Conservation (phyloP, 2,113 vertebrate genomes). For the Panthera leo region DNA sequence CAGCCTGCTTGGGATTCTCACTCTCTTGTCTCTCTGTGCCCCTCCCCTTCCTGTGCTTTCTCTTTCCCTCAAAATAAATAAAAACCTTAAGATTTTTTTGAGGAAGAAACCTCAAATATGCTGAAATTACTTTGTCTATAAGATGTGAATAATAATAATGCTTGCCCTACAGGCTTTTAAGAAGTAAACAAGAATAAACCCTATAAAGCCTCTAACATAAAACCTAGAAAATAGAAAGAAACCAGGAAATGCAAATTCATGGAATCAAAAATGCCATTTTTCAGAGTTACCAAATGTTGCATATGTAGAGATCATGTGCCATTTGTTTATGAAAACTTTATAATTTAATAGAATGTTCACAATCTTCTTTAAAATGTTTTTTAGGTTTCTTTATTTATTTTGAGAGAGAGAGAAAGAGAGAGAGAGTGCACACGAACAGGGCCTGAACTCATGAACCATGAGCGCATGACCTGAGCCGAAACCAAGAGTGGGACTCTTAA, state of each 20-base stretch:
- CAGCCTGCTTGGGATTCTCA: too few relatives aligned
- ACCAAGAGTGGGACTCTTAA: too few relatives aligned
- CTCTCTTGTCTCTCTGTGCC: too few relatives aligned
- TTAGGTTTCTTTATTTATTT: too few relatives aligned
- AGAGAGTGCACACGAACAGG: accelerated
- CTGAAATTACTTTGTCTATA: background rate
- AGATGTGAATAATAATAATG: background rate
- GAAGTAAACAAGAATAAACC: background rate
- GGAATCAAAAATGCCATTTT: background rate
- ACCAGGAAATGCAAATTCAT: background rate
- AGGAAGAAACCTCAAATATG: too few relatives aligned
- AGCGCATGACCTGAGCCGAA: too few relatives aligned
- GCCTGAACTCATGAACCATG: too few relatives aligned
- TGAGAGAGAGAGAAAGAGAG: too few relatives aligned
- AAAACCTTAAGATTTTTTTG: too few relatives aligned
- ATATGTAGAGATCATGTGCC: background rate
- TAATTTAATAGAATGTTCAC: background rate
- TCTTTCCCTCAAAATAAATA: too few relatives aligned
- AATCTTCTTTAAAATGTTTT: background rate
- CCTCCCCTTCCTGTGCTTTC: too few relatives aligned
- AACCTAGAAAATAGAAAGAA: background rate
- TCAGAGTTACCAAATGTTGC: background rate
- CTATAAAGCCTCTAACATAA: background rate
- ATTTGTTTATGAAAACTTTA: background rate
- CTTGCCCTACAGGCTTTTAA: background rate